Base-by-base conservation (phyloP, 2,113 vertebrate genomes). In the Muscicapa adusta region DNA sequence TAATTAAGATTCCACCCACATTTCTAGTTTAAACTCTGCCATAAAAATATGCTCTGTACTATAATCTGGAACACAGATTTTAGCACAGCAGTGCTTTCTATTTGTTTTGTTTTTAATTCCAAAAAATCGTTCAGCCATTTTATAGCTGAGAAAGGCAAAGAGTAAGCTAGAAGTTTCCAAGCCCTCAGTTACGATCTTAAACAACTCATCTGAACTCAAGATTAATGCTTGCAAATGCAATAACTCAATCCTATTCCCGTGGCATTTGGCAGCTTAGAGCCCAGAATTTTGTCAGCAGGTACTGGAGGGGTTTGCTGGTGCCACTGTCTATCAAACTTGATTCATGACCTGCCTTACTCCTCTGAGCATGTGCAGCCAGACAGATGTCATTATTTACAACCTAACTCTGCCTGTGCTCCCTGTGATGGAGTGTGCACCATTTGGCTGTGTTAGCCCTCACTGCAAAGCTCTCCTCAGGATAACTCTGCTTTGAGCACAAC, bases 1-100 rank as follows among this genome's bases (percentile, higher is more conserved):
- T 96, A 97, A 97, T 97, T 97, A 97, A 96, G 88, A 96, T 93
- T 91, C 96, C 95, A 93, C 86, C 71, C 53, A 31, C 95, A 94
- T 94, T 96, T 96, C 88, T 82, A 70, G 82, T 96, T 96, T 89
- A 95, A 96, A 85, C 17, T 51, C 40, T 88, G 81, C 77, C 96
- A 96, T 95, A 95, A 96, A 97, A 94, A 76, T 71, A 86, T 88
- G 68, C 50, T 96, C 81, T 88, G 48, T 92, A 94, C 83, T 81
- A 67, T 89, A 95, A 95, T 89, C 77, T 85, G 66, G 89, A 94
- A 94, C 72, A 82, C 33, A 95, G 87, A 88, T 88, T 62, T 96
- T 66, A 96, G 43, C 61, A 88, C 38, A 92, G 67, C 51, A 91
- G 65, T 62, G 57, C 54, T 74, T 67, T 85, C 45, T 23, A 33